Conservation (phyloP, 2,888 invertebrate genomes). For the Dasypolia templi region DNA sequence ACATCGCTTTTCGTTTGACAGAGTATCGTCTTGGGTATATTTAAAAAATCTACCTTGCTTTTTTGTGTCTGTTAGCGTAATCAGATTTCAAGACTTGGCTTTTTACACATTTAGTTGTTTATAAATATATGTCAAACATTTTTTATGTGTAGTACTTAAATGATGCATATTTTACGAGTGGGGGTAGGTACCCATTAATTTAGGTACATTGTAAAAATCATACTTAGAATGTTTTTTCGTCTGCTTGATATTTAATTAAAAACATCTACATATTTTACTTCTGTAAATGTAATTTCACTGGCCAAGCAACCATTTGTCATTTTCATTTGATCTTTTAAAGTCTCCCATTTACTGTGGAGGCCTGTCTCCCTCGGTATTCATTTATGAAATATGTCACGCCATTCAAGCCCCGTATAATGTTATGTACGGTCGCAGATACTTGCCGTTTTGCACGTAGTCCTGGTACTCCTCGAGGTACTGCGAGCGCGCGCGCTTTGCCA, state of each 20-base stretch:
- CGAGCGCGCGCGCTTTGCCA: slow-evolving; percentile 93
- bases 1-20: slow-evolving; percentile 51
- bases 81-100: neutral
- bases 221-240: neutral
- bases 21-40: slow-evolving; percentile 35
- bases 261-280: slow-evolving; percentile 48
- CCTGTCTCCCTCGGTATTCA: slow-evolving; percentile 44
- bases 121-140: neutral
- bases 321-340: slow-evolving; percentile 69
- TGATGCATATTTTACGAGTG: slow-evolving; percentile 8
- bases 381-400: slow-evolving; percentile 63
- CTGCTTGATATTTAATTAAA: slow-evolving; percentile 31
- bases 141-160: neutral
- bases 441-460: slow-evolving; percentile 82
- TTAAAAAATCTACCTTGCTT: slow-evolving; percentile 17
- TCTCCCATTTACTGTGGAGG: slow-evolving; percentile 63
- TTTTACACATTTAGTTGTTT: neutral
- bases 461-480: slow-evolving; percentile 91
- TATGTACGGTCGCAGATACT: slow-evolving; percentile 47
- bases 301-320: slow-evolving; percentile 67
- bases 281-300: slow-evolving; percentile 61
- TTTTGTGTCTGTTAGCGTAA: slow-evolving; percentile 20
- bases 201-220: too few species aligned
- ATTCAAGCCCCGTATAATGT: slow-evolving; percentile 40
- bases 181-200: slow-evolving; percentile 2